Conservation (phyloP, 2,113 vertebrate genomes). For the Motacilla alba region DNA sequence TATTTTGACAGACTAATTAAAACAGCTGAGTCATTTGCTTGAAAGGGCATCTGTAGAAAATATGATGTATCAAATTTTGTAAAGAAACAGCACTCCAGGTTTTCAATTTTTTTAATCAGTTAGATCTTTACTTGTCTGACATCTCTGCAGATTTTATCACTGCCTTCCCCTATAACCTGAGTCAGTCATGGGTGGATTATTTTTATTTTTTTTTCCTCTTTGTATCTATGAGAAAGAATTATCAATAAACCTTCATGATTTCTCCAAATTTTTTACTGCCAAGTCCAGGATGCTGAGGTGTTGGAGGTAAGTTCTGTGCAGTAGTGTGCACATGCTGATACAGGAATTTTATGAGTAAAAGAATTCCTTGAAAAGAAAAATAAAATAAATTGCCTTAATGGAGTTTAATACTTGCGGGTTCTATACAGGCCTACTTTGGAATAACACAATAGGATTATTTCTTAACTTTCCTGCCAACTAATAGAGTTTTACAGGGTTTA, state of each 20-base stretch:
- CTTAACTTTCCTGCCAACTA: not conserved
- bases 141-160: not conserved
- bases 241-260: not conserved
- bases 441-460: not conserved
- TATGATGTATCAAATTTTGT: not conserved
- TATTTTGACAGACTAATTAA: constrained; percentile 43
- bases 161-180: not conserved
- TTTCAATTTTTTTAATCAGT: not conserved
- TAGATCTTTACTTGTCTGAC: not conserved
- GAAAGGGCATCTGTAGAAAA: not conserved
- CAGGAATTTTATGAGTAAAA: not conserved
- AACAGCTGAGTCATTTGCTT: constrained; percentile 17
- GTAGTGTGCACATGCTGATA: not conserved
- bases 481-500: not conserved
- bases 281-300: not conserved
- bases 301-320: constrained; percentile 15
- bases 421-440: not conserved
- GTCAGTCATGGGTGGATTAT: not conserved
- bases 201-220: not conserved
- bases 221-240: not conserved
- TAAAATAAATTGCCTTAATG: not conserved
- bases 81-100: not conserved
- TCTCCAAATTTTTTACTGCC: not conserved
- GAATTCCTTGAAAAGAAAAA: not conserved
- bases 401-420: not conserved